A percentile compares a stretch with the other conserved stretches of the same genome.
Evolutionary conservation across 2,113 vertebrate species (phyloP).

Genomic region (Oryzias curvinotus): DNA sequence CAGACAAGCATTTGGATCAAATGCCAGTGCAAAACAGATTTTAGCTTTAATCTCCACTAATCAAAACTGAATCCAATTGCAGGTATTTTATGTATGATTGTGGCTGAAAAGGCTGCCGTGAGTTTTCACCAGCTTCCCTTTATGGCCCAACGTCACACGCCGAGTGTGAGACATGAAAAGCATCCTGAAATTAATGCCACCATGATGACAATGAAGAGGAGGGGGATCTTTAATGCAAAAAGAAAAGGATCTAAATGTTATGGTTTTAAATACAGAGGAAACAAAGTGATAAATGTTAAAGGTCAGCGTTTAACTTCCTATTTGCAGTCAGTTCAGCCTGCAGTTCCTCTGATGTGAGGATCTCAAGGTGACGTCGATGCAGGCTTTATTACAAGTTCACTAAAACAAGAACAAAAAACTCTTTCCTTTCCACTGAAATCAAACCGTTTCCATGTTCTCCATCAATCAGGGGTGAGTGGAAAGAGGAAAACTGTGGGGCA

Average conservation of each 20-base stretch:
- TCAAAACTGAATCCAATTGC: neutral
- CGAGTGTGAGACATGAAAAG: constrained; percentile 52
- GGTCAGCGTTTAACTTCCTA: neutral
- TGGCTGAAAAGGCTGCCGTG: constrained; percentile 24
- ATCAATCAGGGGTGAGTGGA: too few relatives aligned
- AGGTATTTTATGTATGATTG: constrained; percentile 18
- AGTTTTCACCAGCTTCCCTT: constrained; percentile 31
- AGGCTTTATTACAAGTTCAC: too few relatives aligned
- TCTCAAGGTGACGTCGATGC: too few relatives aligned
- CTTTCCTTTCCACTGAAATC: too few relatives aligned
- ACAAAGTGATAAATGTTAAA: neutral
- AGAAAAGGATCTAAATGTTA: neutral
- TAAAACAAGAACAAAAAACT: too few relatives aligned
- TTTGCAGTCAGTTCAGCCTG: too few relatives aligned
- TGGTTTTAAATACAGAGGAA: neutral
- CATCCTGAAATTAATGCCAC: constrained; percentile 47
- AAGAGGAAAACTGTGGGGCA: too few relatives aligned
- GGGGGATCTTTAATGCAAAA: constrained; percentile 11
- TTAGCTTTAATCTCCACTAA: too few relatives aligned
- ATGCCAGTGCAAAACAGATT: too few relatives aligned
- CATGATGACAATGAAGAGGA: constrained; percentile 38
- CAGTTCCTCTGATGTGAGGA: too few relatives aligned
- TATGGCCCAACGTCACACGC: constrained; percentile 36
- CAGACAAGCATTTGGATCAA: too few relatives aligned
- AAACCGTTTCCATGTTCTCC: too few relatives aligned